Base-by-base conservation (phyloP, 2,113 vertebrate species). In the Tamias sibiricus region DNA sequence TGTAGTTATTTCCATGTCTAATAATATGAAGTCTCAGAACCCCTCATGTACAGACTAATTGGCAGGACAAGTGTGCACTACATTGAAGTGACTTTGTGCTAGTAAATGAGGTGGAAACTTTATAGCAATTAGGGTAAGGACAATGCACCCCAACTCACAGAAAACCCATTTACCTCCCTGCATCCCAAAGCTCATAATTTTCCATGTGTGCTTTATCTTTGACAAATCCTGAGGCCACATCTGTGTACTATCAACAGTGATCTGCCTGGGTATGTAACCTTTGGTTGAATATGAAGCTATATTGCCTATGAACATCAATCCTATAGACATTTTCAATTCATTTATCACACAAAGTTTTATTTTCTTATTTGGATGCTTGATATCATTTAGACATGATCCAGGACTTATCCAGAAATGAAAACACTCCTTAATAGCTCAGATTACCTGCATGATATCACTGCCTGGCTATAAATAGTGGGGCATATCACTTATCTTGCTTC, bases 1-100 rank as follows among this genome's bases (percentile, higher is more conserved):
- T 95, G 40, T 87, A 87, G 4, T 47, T 94, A 71, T 98, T 96
- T 96, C 76, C 1, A 9, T 22, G 66, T 42, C 92, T 81, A 92
- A 89, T 69, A 83, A 81, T 64, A 35, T 88, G 90, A 42, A 66
- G 47, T 66, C 44, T 69, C 44, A 44, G 47, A 76, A 66, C 22
- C 13, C 0, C 24, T 94, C 76, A 79, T 5, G 0, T 90, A 68
- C 59, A 95, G 91, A 62, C 5, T 4, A 68, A 64, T 11, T 71
- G 82, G 62, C 72, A 94, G n/a, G 32, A 59, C 37, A 52, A 52
- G 22, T 35, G 3, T 52, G 6, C 1, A 5, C 64, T 42, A 44
- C 14, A 20, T 32, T 82, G 4, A 6, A n/a, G 32, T 10, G 19
- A 52, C 8, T 54, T 3, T 3, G 4, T 71, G 42, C n/a, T 40